Base-by-base conservation (phyloP, 2,888 invertebrate genomes). In the Plebejus argus region DNA sequence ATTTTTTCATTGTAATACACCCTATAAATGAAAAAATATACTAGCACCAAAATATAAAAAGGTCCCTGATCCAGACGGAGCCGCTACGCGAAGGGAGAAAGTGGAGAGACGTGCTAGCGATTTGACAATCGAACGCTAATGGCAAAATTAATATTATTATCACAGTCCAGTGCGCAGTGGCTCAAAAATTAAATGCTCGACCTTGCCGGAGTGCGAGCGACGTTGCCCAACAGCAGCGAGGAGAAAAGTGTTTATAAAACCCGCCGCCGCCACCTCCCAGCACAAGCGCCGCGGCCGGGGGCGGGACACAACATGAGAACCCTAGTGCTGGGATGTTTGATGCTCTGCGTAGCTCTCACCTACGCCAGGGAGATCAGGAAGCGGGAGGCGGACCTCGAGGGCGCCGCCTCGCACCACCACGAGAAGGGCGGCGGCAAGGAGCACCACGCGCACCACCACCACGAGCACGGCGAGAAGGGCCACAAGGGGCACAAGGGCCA, bases 401-500 rank as follows among this genome's bases (percentile, higher is more conserved):
- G 91, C 0, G 95, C 95, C 0, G 96, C 95, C 12, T 86, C 90
- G 0, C 78, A 82, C 2, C 87, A 53, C 79, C 90, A 91, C 81
- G 91, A 92, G 80, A 90, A 90, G 80, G 96, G 96, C 10, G 96
- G 95, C 4, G 96, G 96, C 8, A 93, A 95, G 61, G 95, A 96
- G 81, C 95, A 96, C 81, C 95, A 96, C 83, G 93, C 92, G 0
- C 95, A 95, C 81, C 95, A 96, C 81, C 95, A 95, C 84, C 93
- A 94, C 78, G 92, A 95, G 45, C 95, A 96, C 83, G 96, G 96
- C 0, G 95, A 95, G 76, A 95, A 96, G 82, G 96, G 95, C 10
- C 95, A 96, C 82, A 96, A 96, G 82, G 96, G 96, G 1, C 96
- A 97, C 90, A 95, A 96, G 83, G 95, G 95, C 18, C 94, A 95